phyloP scores from a whole-genome alignment of 2,113 vertebrate species.

The Sphyrna mokarran region DNA sequence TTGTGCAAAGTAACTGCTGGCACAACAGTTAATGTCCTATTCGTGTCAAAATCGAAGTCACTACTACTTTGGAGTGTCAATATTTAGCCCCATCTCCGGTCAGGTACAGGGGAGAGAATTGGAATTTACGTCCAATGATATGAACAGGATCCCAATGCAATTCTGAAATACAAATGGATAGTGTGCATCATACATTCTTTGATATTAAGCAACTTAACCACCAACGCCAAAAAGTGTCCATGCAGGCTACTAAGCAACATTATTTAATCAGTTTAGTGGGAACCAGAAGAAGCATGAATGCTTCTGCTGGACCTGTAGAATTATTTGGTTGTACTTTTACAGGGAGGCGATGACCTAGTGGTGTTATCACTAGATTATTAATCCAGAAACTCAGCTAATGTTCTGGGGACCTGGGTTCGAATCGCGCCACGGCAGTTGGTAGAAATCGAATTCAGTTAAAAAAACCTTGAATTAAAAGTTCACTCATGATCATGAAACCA shows the following conservation, averaged over 20 bases:
- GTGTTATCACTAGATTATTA: too few relatives aligned
- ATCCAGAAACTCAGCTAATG: too few relatives aligned
- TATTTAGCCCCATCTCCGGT: not conserved
- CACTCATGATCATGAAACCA: too few relatives aligned
- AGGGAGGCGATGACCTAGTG: too few relatives aligned
- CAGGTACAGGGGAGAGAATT: not conserved
- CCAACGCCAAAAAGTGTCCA: not conserved
- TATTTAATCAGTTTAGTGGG: not conserved
- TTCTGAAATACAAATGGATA: not conserved
- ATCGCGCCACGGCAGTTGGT: too few relatives aligned
- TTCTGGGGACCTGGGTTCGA: too few relatives aligned
- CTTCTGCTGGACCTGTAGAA: not conserved
- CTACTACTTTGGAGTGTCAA: not conserved
- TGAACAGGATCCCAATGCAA: not conserved
- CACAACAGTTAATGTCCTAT: not conserved
- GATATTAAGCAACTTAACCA: not conserved
- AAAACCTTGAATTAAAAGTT: too few relatives aligned
- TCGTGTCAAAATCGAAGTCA: not conserved
- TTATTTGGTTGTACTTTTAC: too few relatives aligned
- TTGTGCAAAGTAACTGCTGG: not conserved
- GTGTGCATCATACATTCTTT: not conserved
- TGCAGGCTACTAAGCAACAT: not conserved
- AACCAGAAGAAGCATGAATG: not conserved
- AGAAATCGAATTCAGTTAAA: too few relatives aligned
- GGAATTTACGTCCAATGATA: not conserved